Evolutionary conservation across 2,113 vertebrate species (phyloP), one percentile per base, ranked within the genome.

Genomic region (Neomonachus schauinslandi): DNA sequence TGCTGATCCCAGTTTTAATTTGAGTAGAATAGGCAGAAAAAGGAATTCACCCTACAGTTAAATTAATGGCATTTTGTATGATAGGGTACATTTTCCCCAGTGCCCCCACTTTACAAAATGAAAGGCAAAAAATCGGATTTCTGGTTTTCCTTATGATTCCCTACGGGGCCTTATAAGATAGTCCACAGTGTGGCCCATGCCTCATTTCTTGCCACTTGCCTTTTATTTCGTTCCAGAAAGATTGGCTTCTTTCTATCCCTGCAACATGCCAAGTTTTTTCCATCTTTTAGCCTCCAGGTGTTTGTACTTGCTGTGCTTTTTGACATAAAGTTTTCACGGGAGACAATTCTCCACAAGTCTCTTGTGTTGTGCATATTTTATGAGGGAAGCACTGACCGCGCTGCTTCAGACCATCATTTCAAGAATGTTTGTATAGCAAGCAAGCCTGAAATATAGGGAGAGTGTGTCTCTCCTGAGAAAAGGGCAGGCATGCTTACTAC

Each of bases 101-200:
- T 24, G 31, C 39, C 39, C 77, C 26, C 2, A 53, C 12, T 12
- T 93, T 63, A 55, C 0, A 88, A 94, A 77, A 61, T 39, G 18
- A 39, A 92, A 76, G 51, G 26, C 42, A 83, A 51, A 69, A 63
- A 76, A 46, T n/a, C 8, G n/a, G n/a, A 63, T 63, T 26, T 85
- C 69, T 18, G 9, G 19, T 53, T 65, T 24, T 63, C 33, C 13
- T 22, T 14, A 11, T 46, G 22, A 86, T 57, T 90, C 8, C 15
- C n/a, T 16, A 4, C 18, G 1, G 11, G 18, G 15, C 7, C 7
- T 36, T 28, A 33, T 19, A 42, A 57, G 51, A 53, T 13, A 13
- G 5, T 46, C 10, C 28, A 4, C 0, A 3, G 36, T 4, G 5
- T 15, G 5, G 7, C 12, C 16, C 5, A 31, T 67, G 26, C 39